Evolutionary conservation across 2,888 invertebrate genomes (phyloP).

Genomic region (Acanthacorydalis orientalis): DNA sequence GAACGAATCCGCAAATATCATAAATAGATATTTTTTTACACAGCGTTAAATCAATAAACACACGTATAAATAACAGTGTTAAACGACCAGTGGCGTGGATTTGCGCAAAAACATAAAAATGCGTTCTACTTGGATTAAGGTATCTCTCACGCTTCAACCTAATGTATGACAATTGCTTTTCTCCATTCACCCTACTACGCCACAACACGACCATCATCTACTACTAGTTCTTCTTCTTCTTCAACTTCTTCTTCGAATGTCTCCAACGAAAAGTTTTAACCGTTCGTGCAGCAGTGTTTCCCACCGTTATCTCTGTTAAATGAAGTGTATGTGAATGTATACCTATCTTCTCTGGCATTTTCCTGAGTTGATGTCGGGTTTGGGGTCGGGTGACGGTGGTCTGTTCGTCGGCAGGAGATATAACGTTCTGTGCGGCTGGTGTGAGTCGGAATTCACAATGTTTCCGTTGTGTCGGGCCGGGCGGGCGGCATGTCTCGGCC

Average conservation of each 20-base stretch:
- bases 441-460: not conserved
- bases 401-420: not conserved
- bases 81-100: not conserved
- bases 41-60: not conserved
- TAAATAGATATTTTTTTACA: not conserved
- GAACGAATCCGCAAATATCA: too few relatives aligned
- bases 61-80: not conserved
- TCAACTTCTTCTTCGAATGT: not conserved
- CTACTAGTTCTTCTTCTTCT: too few relatives aligned
- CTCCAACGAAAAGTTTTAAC: not conserved
- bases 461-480: too few relatives aligned
- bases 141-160: not conserved
- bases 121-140: not conserved
- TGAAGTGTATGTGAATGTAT: conserved; percentile 22
- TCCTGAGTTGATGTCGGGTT: too few relatives aligned
- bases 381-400: too few relatives aligned
- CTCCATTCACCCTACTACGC: not conserved
- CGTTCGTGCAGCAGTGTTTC: not conserved
- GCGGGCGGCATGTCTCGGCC: conserved; percentile 22
- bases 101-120: not conserved
- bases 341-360: not conserved
- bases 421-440: not conserved
- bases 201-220: too few relatives aligned
- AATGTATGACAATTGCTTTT: conserved; percentile 1
- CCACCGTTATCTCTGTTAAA: conserved; percentile 27